Percentiles rank a stretch among this genome's conserved stretches.
Evolutionary conservation across 1,140 invertebrate species (phyloP).

Genomic region (Drosophila arawakana): DNA sequence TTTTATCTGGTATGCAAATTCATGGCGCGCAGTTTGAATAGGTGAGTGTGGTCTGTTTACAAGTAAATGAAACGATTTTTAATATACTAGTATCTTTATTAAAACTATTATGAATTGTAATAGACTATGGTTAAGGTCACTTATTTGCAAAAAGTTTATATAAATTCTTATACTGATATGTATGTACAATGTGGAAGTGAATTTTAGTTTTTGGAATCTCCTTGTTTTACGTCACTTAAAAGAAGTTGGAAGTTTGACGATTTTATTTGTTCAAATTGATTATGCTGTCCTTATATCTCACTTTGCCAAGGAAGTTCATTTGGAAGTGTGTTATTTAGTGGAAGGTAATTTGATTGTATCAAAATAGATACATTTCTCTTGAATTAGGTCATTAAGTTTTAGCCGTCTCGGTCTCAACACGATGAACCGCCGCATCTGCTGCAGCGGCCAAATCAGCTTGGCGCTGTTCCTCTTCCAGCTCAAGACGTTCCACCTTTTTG

Average conservation of each 20-base stretch:
- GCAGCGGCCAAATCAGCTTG: constrained; percentile 73
- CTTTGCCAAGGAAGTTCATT: constrained; percentile 63
- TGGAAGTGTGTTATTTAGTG: constrained; percentile 62
- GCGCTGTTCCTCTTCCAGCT: constrained; percentile 80
- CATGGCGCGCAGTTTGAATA: neutral
- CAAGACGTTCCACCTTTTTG: constrained; percentile 80
- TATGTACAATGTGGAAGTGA: constrained; percentile 47
- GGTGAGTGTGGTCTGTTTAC: constrained; percentile 7
- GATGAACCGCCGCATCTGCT: constrained; percentile 17
- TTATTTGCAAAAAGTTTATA: constrained; percentile 33
- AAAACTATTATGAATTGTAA: constrained; percentile 2
- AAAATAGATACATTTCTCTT: constrained; percentile 48
- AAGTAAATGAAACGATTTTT: constrained; percentile 27
- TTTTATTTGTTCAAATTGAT: constrained; percentile 22
- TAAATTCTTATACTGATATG: constrained; percentile 37
- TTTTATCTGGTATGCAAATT: neutral
- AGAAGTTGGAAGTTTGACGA: constrained; percentile 43
- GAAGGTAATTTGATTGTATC: constrained; percentile 59
- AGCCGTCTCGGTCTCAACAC: constrained; percentile 54
- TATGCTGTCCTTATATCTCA: constrained; percentile 38
- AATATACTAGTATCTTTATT: constrained; percentile 11
- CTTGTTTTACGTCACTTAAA: constrained; percentile 21
- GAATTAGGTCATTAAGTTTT: constrained; percentile 60
- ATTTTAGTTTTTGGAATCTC: constrained; percentile 11
- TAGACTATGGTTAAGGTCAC: constrained; percentile 33